Evolutionary conservation across 1,140 invertebrate species (phyloP).

Genomic region (Potamilus streckersoni): DNA sequence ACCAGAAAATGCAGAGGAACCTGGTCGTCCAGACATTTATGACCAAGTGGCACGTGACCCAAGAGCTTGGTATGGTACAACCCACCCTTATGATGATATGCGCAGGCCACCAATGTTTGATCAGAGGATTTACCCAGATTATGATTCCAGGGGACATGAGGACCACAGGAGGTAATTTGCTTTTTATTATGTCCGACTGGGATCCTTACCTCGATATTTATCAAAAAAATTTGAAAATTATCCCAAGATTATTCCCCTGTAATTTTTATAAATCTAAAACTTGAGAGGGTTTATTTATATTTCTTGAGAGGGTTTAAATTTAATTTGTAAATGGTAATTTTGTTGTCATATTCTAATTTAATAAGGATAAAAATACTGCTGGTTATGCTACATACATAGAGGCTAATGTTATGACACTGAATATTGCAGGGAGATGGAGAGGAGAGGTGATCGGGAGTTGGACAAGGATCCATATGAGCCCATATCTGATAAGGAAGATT

Average conservation of each 20-base stretch:
- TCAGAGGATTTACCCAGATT: slow-evolving; percentile 54
- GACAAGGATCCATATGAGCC: slow-evolving; percentile 23
- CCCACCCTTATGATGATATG: slow-evolving; percentile 19
- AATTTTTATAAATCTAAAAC: too few relatives aligned
- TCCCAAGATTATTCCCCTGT: too few relatives aligned
- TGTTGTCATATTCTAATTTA: too few relatives aligned
- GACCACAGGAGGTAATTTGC: slow-evolving; percentile 53
- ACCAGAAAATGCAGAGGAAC: slow-evolving; percentile 62
- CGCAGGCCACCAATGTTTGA: slow-evolving; percentile 50
- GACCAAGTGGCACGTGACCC: slow-evolving; percentile 25
- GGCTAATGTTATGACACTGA: too few relatives aligned
- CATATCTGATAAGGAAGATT: slow-evolving; percentile 32
- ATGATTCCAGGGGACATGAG: slow-evolving; percentile 44
- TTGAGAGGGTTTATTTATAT: too few relatives aligned
- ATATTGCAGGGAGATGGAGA: slow-evolving; percentile 10
- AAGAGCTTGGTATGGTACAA: neutral
- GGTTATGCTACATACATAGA: too few relatives aligned
- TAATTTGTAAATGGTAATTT: too few relatives aligned
- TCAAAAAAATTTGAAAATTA: too few relatives aligned
- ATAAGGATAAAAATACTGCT: too few relatives aligned
- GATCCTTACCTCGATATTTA: too few relatives aligned
- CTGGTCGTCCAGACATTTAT: slow-evolving; percentile 51
- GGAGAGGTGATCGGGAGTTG: slow-evolving; percentile 8
- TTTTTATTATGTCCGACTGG: neutral
- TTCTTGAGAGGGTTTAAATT: too few relatives aligned